A percentile compares a stretch with the other conserved stretches of the same genome.
phyloP scores from a whole-genome alignment of 92 coral and sea anemone species.

The Hydrozoanthus gracilis region DNA sequence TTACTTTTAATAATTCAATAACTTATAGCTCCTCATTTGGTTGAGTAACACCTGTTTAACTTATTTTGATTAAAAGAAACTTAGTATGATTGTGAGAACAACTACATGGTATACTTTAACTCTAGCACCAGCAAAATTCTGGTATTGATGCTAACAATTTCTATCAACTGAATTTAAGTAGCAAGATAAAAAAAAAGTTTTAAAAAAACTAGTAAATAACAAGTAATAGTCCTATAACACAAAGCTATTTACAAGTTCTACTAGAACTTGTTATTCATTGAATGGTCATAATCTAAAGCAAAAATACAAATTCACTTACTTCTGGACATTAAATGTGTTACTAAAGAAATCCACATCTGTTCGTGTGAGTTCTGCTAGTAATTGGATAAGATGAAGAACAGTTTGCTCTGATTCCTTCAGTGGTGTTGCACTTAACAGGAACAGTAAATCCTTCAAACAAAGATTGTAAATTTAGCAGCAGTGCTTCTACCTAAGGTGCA shows the following conservation, averaged over 20 bases:
- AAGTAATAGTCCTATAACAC: neutral
- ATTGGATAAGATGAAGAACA: constrained; percentile 77
- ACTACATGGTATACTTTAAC: no score
- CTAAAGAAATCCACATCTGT: constrained; percentile 62
- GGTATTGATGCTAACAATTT: neutral
- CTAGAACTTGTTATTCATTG: neutral
- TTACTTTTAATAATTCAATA: no score
- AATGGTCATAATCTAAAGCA: neutral
- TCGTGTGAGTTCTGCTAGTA: constrained; percentile 81
- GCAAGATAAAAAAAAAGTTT: no score
- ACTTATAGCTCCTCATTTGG: no score
- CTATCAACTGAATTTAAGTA: neutral
- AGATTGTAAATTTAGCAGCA: neutral
- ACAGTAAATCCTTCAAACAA: constrained; percentile 72
- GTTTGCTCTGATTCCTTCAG: constrained; percentile 87
- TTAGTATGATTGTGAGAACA: no score
- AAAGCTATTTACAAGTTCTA: neutral
- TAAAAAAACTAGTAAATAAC: no score
- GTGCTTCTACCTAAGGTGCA: neutral
- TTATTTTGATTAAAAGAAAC: no score
- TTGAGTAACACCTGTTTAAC: no score
- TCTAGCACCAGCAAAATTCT: no score
- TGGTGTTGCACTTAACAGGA: constrained; percentile 73
- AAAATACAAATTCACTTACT: constrained; percentile 3
- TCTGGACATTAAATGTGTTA: constrained; percentile 29